These are phyloP conservation scores for Sarcophaga carnaria DNA, from an alignment of 2,888 invertebrate species.

Conservation along the genomic window DNA sequence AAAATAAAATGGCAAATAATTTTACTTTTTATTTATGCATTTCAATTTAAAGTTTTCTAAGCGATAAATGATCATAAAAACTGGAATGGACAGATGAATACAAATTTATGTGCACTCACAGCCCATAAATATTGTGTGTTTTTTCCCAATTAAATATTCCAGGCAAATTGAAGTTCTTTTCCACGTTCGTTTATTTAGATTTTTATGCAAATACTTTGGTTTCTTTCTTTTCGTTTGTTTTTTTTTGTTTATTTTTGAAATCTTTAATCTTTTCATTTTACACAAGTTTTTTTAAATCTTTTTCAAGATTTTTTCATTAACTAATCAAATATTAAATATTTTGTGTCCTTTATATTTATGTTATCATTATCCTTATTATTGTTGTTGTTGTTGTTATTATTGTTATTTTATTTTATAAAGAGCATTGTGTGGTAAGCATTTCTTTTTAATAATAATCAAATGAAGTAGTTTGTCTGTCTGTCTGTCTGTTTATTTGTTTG, in stretches of 20 bases:
- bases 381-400: background rate
- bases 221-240: background rate
- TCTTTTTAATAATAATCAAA: background rate
- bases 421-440: background rate
- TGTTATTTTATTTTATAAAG: background rate
- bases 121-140: no score
- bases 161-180: no score
- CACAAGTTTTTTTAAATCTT: background rate
- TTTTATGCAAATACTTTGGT: no score
- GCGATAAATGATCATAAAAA: no score
- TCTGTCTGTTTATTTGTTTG: background rate
- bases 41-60: no score
- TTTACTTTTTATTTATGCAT: no score
- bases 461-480: conserved; percentile 6
- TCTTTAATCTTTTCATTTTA: background rate
- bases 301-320: background rate
- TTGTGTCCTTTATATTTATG: background rate
- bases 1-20: no score
- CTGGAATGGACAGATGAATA: no score
- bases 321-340: conserved; percentile 27
- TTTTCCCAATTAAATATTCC: no score
- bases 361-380: background rate
- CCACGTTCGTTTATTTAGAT: no score
- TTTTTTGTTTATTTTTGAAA: background rate
- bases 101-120: no score